Evolutionary conservation across 2,797 vertebrate species (phyloP), one percentile per base, ranked within the genome.

Genomic region (Echiichthys vipera): DNA sequence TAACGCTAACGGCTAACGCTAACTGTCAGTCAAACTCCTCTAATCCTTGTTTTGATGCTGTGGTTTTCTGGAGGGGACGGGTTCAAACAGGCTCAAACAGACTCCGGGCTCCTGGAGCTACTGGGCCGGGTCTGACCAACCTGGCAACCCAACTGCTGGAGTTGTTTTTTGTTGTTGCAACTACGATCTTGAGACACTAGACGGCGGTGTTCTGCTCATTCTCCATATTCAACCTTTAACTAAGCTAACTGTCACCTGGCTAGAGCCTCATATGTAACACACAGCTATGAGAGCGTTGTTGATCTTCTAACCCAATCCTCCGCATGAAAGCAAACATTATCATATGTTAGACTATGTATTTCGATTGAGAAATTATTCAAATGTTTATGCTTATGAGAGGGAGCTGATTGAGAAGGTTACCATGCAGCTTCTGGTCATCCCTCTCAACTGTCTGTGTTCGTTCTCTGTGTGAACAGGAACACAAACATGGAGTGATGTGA

Each of bases 381-480:
- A 69, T 20, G 4, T 34, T 24, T 7, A 24, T 17, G 14, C 5
- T 45, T 7, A 7, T 69, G 13, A 18, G 15, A 56, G 17, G 30
- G 5, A 66, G 10, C 11, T 36, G 13, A 43, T 45, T 12, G 32
- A 49, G 37, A 65, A 61, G 89, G 92, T 93, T 87, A 95, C 95
- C 50, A 85, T 85, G 58, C 88, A 68, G 22, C 30, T 68, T 56
- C 77, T 83, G 77, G 42, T 87, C 75, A 81, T 86, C n/a, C 49
- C 77, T 59, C 79, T 91, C 49, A 76, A 7, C 0, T 40, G 86
- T 69, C 88, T 88, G 46, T 75, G 76, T 30, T 90, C 87, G n/a
- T 27, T 71, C 20, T 94, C 93, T 94, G 84, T 66, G 56, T 1
- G 43, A 49, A 32, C 10, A 54, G 24, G 74, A 34, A 56, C 8